phyloP scores from a whole-genome alignment of 2,888 invertebrate genomes.

The Drosophila differens region DNA sequence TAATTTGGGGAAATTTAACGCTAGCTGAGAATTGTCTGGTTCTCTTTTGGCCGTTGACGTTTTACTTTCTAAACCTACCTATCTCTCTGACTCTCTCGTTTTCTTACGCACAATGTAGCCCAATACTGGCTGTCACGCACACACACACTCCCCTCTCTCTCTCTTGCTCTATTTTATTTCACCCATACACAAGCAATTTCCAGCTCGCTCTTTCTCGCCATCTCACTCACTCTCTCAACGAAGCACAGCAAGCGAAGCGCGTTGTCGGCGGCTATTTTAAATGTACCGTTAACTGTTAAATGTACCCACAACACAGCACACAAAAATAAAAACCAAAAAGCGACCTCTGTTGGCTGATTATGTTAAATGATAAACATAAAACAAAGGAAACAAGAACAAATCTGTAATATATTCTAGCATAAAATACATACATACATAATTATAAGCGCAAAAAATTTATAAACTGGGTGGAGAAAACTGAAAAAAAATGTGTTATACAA shows the following conservation, averaged over 20 bases:
- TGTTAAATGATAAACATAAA: slow-evolving; percentile 41
- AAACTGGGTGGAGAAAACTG: slow-evolving; percentile 85
- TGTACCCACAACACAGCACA: slow-evolving; percentile 29
- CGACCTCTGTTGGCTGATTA: slow-evolving; percentile 50
- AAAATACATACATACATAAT: slow-evolving; percentile 62
- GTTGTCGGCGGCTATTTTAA: slow-evolving; percentile 21
- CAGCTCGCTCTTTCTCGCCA: slow-evolving; percentile 10
- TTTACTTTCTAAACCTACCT: not conserved
- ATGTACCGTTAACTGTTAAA: slow-evolving; percentile 35
- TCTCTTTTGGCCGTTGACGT: slow-evolving; percentile 3
- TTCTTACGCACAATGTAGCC: not conserved
- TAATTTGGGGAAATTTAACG: slow-evolving; percentile 11
- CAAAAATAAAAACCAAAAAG: slow-evolving; percentile 19
- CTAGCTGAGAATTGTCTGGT: slow-evolving; percentile 2
- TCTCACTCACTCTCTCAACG: slow-evolving; percentile 21
- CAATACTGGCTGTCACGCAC: slow-evolving; percentile 1
- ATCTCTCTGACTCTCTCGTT: not conserved
- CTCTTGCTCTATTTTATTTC: slow-evolving; percentile 7
- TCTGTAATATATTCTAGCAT: slow-evolving; percentile 70
- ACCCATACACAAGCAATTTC: slow-evolving; percentile 7
- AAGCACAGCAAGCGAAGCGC: slow-evolving; percentile 55
- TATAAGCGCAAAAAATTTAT: slow-evolving; percentile 74
- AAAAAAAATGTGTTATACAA: slow-evolving; percentile 41
- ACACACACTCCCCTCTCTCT: slow-evolving; percentile 10
- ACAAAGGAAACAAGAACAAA: slow-evolving; percentile 29